These are phyloP conservation scores for Vireo altiloquus DNA, from an alignment of 2,113 vertebrate species.

Conservation along the genomic window DNA sequence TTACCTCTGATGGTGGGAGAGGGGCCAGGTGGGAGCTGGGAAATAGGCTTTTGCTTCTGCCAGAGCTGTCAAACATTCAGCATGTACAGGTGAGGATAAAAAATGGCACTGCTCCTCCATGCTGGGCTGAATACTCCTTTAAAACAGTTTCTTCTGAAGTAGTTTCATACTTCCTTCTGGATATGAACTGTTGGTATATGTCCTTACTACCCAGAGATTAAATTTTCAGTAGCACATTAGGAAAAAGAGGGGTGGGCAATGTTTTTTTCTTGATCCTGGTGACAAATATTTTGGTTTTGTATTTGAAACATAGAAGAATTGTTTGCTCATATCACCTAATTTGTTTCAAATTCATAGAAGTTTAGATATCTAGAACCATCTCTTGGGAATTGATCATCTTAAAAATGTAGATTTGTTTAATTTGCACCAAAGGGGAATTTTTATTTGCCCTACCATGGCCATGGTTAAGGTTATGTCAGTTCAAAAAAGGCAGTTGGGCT, in stretches of 20 bases:
- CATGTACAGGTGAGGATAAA: fast-evolving
- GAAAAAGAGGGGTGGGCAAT: background rate
- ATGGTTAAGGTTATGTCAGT: fast-evolving
- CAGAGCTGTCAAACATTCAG: background rate
- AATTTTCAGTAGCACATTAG: background rate
- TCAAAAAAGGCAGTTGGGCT: background rate
- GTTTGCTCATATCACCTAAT: background rate
- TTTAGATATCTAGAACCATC: background rate
- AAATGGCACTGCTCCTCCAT: background rate
- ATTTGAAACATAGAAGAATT: background rate
- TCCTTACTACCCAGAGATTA: background rate
- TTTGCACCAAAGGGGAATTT: background rate
- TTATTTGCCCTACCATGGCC: background rate
- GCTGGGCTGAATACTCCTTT: background rate
- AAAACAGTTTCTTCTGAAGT: background rate
- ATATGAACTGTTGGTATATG: background rate
- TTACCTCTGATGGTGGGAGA: background rate
- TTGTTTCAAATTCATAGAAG: background rate
- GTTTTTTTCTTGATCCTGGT: background rate
- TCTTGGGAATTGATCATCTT: background rate
- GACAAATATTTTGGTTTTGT: background rate
- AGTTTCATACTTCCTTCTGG: background rate
- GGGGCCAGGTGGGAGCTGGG: background rate
- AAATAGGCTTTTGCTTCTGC: background rate
- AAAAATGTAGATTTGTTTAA: background rate